Conservation (phyloP, 2,888 invertebrate genomes). For the Euclidia mi region DNA sequence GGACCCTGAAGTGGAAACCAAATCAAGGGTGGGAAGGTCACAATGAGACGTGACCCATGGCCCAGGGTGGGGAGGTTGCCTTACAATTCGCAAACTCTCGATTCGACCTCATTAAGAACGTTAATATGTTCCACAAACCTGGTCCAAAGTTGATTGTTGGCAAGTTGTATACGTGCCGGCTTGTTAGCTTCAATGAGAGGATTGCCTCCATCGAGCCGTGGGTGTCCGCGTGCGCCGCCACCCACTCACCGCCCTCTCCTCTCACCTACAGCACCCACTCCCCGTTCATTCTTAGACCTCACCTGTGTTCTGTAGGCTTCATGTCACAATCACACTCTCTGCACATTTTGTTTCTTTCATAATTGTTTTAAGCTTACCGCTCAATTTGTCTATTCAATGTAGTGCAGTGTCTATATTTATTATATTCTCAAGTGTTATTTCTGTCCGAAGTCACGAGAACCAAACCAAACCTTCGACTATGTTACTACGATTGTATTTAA, state of each 20-base stretch:
- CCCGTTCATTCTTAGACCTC: slow-evolving; percentile 74
- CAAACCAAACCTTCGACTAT: slow-evolving; percentile 64
- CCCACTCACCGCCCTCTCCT: slow-evolving; percentile 75
- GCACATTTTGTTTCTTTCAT: slow-evolving; percentile 72
- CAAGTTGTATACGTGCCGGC: slow-evolving; percentile 76
- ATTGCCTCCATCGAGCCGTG: slow-evolving; percentile 87
- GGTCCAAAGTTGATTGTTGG: slow-evolving; percentile 72
- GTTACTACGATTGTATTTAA: slow-evolving; percentile 45
- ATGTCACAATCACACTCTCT: slow-evolving; percentile 72
- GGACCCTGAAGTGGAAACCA: slow-evolving; percentile 94
- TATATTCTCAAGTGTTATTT: slow-evolving; percentile 54
- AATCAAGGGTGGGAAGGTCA: slow-evolving; percentile 95
- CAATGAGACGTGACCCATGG: slow-evolving; percentile 92
- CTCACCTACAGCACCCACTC: slow-evolving; percentile 72
- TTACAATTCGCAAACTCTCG: slow-evolving; percentile 70
- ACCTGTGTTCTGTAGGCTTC: slow-evolving; percentile 73
- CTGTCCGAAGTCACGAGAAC: slow-evolving; percentile 63
- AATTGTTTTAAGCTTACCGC: slow-evolving; percentile 77
- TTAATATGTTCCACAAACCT: slow-evolving; percentile 69
- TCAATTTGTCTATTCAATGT: slow-evolving; percentile 76
- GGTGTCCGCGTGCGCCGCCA: slow-evolving; percentile 84
- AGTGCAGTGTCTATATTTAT: slow-evolving; percentile 72
- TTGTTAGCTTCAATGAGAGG: slow-evolving; percentile 79
- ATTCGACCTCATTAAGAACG: slow-evolving; percentile 71
- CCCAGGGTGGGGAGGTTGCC: slow-evolving; percentile 81